Evolutionary conservation across 2,888 invertebrate species (phyloP).

Genomic region (Eucriotettix oculatus): DNA sequence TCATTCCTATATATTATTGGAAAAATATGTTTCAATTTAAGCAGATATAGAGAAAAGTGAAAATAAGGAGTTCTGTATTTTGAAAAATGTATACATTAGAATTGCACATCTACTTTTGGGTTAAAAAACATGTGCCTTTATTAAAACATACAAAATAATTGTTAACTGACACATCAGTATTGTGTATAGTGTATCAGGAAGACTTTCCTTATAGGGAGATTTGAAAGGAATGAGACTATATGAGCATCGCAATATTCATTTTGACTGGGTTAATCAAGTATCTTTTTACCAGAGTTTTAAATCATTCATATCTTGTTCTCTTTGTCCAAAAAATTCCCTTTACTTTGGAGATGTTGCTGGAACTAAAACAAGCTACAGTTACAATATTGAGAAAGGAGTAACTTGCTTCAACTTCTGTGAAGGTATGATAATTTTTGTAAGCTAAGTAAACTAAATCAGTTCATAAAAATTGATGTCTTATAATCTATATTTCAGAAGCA

Average conservation of each 20-base stretch:
- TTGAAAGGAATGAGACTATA: conserved; percentile 32
- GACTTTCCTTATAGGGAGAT: conserved; percentile 23
- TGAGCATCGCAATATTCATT: conserved; percentile 41
- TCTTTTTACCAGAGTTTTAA: conserved; percentile 46
- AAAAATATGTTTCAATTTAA: too few species aligned
- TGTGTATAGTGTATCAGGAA: too few species aligned
- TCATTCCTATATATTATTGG: too few species aligned
- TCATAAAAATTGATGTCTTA: neutral
- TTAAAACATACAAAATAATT: too few species aligned
- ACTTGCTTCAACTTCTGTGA: conserved; percentile 23
- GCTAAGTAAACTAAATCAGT: too few species aligned
- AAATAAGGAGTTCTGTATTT: too few species aligned
- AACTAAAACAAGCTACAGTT: conserved; percentile 37
- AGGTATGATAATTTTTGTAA: neutral
- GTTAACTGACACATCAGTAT: too few species aligned
- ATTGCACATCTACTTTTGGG: too few species aligned
- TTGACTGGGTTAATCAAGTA: conserved; percentile 53
- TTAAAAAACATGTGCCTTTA: too few species aligned
- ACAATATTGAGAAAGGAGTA: conserved; percentile 33
- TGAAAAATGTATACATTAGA: too few species aligned
- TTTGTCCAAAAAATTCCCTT: conserved; percentile 36
- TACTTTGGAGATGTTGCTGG: conserved; percentile 42
- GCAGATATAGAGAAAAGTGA: too few species aligned
- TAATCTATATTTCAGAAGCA: conserved; percentile 23
- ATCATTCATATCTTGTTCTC: conserved; percentile 51